Conservation (phyloP, 2,113 vertebrate genomes). For the Pardalotus punctatus region DNA sequence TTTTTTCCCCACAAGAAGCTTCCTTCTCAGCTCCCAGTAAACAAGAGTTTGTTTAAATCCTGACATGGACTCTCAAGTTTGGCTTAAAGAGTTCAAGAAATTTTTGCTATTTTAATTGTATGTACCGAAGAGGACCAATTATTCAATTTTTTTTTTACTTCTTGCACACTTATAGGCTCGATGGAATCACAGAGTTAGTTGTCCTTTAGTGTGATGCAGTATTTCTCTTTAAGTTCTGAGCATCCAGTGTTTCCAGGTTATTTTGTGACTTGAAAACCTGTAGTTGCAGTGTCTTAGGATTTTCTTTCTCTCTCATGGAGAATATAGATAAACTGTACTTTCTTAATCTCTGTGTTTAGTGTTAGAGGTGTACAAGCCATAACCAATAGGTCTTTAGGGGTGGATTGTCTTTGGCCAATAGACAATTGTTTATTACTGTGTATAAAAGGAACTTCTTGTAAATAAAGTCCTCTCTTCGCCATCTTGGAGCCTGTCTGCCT, state of each 20-base stretch:
- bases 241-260: neutral
- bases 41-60: neutral
- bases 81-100: neutral
- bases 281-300: too few relatives aligned
- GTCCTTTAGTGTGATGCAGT: neutral
- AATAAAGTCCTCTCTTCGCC: too few relatives aligned
- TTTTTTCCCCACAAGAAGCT: rapidly evolving
- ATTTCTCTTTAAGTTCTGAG: neutral
- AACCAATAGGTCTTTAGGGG: too few relatives aligned
- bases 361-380: too few relatives aligned
- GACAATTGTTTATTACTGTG: too few relatives aligned
- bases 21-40: neutral
- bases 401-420: too few relatives aligned
- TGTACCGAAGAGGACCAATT: neutral
- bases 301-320: too few relatives aligned
- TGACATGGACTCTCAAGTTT: neutral
- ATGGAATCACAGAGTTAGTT: neutral
- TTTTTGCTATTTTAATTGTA: neutral
- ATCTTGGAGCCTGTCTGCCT: too few relatives aligned
- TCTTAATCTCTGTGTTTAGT: too few relatives aligned
- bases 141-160: neutral
- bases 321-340: too few relatives aligned
- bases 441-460: too few relatives aligned
- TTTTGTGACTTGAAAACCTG: neutral
- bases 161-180: neutral